Conservation (phyloP, 2,113 vertebrate species). For the Candoia aspera region DNA sequence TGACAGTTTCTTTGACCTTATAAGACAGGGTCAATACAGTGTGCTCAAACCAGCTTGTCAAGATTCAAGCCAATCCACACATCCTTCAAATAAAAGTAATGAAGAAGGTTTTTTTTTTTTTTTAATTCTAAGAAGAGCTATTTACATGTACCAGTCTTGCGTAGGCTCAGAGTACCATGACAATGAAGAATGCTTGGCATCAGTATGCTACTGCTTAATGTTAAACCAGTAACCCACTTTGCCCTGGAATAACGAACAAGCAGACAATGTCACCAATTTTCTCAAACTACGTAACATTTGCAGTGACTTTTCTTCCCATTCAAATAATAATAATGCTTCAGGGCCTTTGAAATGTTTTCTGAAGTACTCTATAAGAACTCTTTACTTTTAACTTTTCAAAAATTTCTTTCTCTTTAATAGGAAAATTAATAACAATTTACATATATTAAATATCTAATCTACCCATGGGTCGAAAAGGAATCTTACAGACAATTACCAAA, state of each 20-base stretch:
- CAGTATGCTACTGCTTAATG: not conserved
- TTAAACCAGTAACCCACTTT: not conserved
- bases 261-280: not conserved
- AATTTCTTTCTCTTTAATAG: not conserved
- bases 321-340: slow-evolving; percentile 29
- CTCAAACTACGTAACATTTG: slow-evolving; percentile 29
- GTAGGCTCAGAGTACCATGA: not conserved
- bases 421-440: slow-evolving; percentile 30
- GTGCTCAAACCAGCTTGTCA: not conserved
- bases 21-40: not conserved
- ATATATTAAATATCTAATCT: slow-evolving; percentile 18
- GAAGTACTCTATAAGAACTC: slow-evolving; percentile 33
- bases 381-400: not conserved
- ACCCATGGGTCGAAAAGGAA: not conserved
- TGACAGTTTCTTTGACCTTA: not conserved
- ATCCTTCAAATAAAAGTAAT: not conserved
- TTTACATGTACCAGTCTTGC: not conserved
- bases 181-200: not conserved
- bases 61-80: not conserved
- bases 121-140: not conserved
- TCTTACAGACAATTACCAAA: not conserved
- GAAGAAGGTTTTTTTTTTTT: too few species aligned
- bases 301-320: slow-evolving; percentile 11
- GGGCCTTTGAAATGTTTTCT: slow-evolving; percentile 18
- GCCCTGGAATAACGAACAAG: not conserved